phyloP scores from a whole-genome alignment of 2,797 vertebrate species.

The Peromyscus aztecus region DNA sequence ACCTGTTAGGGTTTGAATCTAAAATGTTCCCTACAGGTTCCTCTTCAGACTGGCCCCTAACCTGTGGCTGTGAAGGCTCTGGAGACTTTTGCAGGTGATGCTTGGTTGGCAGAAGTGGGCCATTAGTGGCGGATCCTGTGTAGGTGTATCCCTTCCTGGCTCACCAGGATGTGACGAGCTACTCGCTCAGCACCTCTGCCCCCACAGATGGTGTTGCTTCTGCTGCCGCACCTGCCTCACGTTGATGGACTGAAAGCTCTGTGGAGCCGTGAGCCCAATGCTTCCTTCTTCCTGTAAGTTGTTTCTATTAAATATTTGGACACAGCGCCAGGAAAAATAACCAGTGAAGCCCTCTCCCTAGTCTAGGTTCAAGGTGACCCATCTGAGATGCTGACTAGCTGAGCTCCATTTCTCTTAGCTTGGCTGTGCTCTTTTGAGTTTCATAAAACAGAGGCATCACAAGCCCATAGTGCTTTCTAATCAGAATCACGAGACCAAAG shows the following conservation, averaged over 20 bases:
- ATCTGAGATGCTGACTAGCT: not conserved
- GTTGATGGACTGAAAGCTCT: not conserved
- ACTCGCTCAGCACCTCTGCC: not conserved
- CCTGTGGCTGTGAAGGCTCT: too few relatives aligned
- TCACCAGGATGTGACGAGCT: not conserved
- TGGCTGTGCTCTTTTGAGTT: not conserved
- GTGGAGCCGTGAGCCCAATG: not conserved
- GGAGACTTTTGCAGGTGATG: not conserved
- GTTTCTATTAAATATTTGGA: not conserved
- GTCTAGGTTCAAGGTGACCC: not conserved
- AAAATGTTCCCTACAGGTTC: not conserved
- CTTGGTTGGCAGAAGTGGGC: not conserved
- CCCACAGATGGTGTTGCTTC: not conserved
- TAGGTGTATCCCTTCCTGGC: not conserved
- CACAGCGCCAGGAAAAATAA: not conserved
- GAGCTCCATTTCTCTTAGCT: not conserved
- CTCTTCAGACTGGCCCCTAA: not conserved
- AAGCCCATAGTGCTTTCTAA: not conserved
- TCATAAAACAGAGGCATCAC: not conserved
- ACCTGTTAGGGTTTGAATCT: not conserved
- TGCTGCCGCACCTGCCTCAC: not conserved
- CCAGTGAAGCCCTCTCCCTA: accelerated
- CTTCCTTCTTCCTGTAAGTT: not conserved
- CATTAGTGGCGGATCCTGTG: too few relatives aligned
- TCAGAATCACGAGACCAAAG: not conserved